Evolutionary conservation across 1,140 invertebrate species (phyloP).

Genomic region (Aphelenchoides fujianensis): DNA sequence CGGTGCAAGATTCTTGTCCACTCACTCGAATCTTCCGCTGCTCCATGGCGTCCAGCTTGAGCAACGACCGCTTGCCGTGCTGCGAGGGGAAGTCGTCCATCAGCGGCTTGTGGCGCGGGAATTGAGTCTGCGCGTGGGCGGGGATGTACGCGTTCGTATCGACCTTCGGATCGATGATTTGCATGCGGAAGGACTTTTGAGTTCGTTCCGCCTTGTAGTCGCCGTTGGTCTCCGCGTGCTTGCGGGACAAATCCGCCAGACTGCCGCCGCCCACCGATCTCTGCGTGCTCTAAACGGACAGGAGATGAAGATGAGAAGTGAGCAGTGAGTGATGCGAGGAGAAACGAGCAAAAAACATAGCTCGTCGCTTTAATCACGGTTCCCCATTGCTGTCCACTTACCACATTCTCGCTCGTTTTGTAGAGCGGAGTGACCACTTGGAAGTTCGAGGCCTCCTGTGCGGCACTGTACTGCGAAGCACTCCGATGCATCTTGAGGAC

Average conservation of each 20-base stretch:
- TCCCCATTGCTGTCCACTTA: constrained; percentile 27
- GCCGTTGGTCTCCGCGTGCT: constrained; percentile 37
- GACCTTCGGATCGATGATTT: constrained; percentile 61
- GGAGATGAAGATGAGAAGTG: no score
- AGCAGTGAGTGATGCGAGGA: no score
- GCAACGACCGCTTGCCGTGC: constrained; percentile 56
- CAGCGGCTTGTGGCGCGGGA: constrained; percentile 34
- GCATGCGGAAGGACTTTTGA: constrained; percentile 58
- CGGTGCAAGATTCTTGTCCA: neutral
- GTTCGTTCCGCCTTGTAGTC: constrained; percentile 55
- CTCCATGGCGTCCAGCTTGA: constrained; percentile 56
- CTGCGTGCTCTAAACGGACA: neutral
- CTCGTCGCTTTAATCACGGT: no score
- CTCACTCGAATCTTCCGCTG: constrained; percentile 42
- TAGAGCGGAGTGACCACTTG: constrained; percentile 43
- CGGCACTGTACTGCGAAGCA: constrained; percentile 13
- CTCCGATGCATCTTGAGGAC: neutral
- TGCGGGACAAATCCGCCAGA: neutral
- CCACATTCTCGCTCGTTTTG: constrained; percentile 40
- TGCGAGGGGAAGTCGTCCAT: constrained; percentile 59
- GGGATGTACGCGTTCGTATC: constrained; percentile 43
- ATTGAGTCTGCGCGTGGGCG: constrained; percentile 32
- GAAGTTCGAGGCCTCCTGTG: constrained; percentile 8
- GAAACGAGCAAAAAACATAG: no score
- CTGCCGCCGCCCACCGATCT: constrained; percentile 3